Evolutionary conservation across 2,113 vertebrate genomes (phyloP).

Genomic region (Dipodomys merriami): DNA sequence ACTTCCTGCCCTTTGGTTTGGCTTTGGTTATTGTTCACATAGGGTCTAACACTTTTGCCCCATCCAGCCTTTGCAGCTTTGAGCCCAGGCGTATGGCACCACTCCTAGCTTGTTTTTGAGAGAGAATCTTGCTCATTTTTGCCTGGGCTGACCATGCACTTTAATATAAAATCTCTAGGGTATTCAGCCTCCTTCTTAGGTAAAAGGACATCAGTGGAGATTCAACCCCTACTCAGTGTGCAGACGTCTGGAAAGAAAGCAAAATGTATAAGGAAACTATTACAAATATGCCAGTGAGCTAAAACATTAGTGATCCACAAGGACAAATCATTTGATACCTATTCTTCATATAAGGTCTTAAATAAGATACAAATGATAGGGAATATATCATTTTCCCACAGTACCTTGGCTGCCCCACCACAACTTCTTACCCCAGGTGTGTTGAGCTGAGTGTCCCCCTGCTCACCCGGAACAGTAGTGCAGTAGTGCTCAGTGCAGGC

Average conservation of each 20-base stretch:
- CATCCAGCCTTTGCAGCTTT: no score
- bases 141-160: neutral
- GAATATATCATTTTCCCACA: neutral
- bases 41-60: no score
- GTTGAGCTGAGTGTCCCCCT: neutral
- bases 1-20: no score
- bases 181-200: neutral
- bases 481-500: neutral
- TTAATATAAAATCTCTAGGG: neutral
- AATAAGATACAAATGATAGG: no score
- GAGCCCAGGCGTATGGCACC: no score
- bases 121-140: no score
- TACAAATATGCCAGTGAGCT: neutral
- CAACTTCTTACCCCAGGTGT: neutral
- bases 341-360: neutral
- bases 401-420: neutral
- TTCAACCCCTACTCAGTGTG: neutral
- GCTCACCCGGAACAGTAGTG: neutral
- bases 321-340: neutral
- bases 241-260: neutral
- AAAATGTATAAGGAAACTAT: neutral
- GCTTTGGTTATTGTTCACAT: no score
- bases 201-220: neutral
- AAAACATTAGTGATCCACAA: conserved; percentile 5
- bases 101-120: no score